Evolutionary conservation across 2,888 invertebrate species (phyloP).

Genomic region (Lottia scabra): DNA sequence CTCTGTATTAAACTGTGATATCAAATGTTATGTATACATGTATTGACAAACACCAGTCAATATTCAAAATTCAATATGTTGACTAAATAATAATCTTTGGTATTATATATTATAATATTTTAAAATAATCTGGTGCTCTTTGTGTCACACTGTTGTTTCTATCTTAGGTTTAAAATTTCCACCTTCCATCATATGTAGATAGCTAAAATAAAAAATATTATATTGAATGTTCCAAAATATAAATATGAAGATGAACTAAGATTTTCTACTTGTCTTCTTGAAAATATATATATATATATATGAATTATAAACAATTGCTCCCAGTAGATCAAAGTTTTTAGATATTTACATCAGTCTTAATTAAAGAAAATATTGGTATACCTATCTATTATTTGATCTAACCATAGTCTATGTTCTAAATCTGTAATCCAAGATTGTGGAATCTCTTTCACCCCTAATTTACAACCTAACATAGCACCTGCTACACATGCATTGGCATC

Average conservation of each 20-base stretch:
- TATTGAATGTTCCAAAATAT: too few species aligned
- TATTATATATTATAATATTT: too few species aligned
- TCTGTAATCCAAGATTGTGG: slow-evolving; percentile 58
- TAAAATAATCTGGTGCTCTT: too few species aligned
- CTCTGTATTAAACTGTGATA: too few species aligned
- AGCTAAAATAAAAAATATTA: slow-evolving; percentile 44
- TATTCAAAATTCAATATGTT: too few species aligned
- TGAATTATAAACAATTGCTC: too few species aligned
- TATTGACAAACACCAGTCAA: too few species aligned
- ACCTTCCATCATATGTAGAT: slow-evolving; percentile 54
- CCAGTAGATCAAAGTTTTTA: too few species aligned
- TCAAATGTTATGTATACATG: too few species aligned
- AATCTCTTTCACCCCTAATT: slow-evolving; percentile 55
- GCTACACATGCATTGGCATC: slow-evolving; percentile 65
- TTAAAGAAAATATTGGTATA: slow-evolving; percentile 20
- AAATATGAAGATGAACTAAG: too few species aligned
- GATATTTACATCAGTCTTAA: background rate
- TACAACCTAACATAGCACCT: slow-evolving; percentile 65
- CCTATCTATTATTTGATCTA: slow-evolving; percentile 54
- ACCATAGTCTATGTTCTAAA: slow-evolving; percentile 49
- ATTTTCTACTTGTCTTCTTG: background rate
- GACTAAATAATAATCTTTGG: too few species aligned
- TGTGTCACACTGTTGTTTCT: slow-evolving; percentile 33
- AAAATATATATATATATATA: too few species aligned
- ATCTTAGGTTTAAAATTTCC: slow-evolving; percentile 31